Conservation (phyloP, 2,113 vertebrate genomes). For the Plotosus lineatus region DNA sequence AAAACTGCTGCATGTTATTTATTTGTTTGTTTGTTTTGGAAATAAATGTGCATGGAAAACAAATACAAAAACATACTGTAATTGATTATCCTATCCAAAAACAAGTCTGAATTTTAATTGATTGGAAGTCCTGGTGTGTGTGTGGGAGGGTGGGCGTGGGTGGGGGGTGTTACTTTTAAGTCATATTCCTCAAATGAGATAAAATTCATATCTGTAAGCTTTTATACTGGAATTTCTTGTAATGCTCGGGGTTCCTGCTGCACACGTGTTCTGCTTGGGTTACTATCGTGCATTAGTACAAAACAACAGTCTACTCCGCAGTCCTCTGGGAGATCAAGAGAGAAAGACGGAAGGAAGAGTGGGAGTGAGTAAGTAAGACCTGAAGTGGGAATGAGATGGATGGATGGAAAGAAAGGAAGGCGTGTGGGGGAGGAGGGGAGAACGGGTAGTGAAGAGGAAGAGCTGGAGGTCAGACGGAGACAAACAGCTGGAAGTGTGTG, state of each 20-base stretch:
- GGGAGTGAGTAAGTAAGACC: background rate
- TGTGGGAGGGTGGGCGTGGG: no score
- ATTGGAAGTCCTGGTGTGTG: background rate
- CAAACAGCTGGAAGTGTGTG: background rate
- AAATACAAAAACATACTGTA: background rate
- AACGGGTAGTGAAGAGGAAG: background rate
- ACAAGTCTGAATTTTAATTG: background rate
- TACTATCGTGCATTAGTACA: background rate
- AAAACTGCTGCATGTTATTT: no score
- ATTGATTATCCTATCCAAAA: background rate
- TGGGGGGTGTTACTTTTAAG: no score
- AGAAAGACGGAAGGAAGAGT: background rate
- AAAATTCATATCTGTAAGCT: background rate
- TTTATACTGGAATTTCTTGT: background rate
- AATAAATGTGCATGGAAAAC: background rate
- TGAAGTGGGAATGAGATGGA: background rate
- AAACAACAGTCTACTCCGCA: background rate
- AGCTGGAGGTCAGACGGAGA: background rate
- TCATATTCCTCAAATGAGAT: background rate
- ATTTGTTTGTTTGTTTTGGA: no score
- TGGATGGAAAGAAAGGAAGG: background rate
- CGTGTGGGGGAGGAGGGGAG: no score
- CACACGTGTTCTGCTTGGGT: background rate
- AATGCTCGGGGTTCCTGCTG: background rate
- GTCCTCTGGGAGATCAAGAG: background rate